Evolutionary conservation across 2,888 invertebrate species (phyloP), one percentile per base, ranked within the genome.

Genomic region (Lepidocyrtinus sp.): DNA sequence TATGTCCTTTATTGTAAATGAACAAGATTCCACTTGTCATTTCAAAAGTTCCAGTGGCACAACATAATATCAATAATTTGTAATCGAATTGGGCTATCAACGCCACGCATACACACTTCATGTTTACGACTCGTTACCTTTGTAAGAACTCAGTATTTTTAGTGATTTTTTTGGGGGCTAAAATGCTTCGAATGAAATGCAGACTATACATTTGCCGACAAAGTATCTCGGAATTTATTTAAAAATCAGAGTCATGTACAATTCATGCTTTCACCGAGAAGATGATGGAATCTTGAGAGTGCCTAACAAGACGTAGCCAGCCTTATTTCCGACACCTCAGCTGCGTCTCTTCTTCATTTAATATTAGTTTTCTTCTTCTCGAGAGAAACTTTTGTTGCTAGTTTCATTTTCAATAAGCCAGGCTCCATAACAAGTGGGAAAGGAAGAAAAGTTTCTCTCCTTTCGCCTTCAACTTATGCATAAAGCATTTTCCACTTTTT

Each of bases 391-490:
- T 50, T 67, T 25, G 22, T 17, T 73, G 24, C 69, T 73, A 68
- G 64, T 79, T 73, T 79, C 59, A 64, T 73, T 79, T 79, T 74
- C 76, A 76, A 75, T 55, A 62, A 67, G 68, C 45, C 63, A 63
- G 9, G 59, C 21, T 21, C 2, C 55, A 68, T 19, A 69, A 46
- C 69, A 72, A 62, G 36, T 71, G 50, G 46, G 25, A 59, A 5
- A 9, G 21, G n/a, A 62, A 63, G 27, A 67, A 77, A 70, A 65
- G 46, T 77, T 76, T 76, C 70, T 76, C 63, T 50, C 71, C 71
- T 77, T 71, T 61, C 70, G 59, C 64, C 65, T 70, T 77, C 65
- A 65, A 64, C 76, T 77, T 77, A 70, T 77, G 76, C 71, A 77
- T 70, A 63, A 77, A 64, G 76, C 76, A 21, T 68, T 63, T 65